Conservation (phyloP, 2,888 invertebrate species). For the Heteromurus nitidus region DNA sequence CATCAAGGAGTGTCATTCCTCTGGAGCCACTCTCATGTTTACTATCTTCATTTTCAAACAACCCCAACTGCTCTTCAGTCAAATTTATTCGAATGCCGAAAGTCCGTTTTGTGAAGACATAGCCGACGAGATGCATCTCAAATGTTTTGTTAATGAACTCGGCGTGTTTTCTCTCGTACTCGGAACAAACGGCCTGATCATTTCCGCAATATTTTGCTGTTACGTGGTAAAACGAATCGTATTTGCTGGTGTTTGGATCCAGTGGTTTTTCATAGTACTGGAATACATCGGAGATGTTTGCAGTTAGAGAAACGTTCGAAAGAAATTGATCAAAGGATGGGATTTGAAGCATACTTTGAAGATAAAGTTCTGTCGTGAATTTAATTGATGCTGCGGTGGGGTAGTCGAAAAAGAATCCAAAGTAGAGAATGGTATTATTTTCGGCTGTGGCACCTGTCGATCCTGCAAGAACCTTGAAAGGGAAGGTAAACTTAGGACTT, state of each 20-base stretch:
- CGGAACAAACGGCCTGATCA: slow-evolving; percentile 23
- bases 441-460: too few relatives aligned
- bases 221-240: slow-evolving; percentile 61
- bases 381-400: slow-evolving; percentile 32
- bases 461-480: too few relatives aligned
- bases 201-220: slow-evolving; percentile 61
- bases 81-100: slow-evolving; percentile 61
- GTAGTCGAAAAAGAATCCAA: slow-evolving; percentile 58
- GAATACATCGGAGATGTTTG: slow-evolving; percentile 5
- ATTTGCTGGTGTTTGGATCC: slow-evolving; percentile 58
- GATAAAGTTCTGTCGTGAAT: slow-evolving; percentile 24
- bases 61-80: slow-evolving; percentile 31
- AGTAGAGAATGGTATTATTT: slow-evolving; percentile 24
- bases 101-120: slow-evolving; percentile 51
- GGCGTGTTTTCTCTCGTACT: slow-evolving; percentile 29
- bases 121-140: slow-evolving; percentile 57
- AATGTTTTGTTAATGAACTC: slow-evolving; percentile 23
- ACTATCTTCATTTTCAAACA: slow-evolving; percentile 31
- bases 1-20: too few relatives aligned
- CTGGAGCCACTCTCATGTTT: not conserved
- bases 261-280: slow-evolving; percentile 51
- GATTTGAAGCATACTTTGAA: not conserved
- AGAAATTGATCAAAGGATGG: slow-evolving; percentile 29
- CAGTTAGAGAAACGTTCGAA: not conserved
- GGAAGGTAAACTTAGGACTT: too few relatives aligned